Base-by-base conservation (phyloP, 2,888 invertebrate species). In the Orgyia antiqua region DNA sequence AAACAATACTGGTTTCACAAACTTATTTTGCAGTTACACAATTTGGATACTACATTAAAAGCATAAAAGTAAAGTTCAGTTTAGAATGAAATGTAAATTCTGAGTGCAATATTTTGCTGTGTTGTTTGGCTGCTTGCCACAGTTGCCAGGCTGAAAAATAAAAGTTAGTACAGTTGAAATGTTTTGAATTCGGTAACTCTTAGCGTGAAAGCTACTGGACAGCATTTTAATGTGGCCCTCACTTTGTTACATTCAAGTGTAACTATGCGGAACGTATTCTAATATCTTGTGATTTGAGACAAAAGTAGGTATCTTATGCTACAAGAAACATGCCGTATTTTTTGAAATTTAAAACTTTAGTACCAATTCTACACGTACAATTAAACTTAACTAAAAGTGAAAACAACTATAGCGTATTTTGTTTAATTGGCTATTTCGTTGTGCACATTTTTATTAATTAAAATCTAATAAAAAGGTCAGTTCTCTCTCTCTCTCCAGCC, bases 41-140 rank as follows among this genome's bases (percentile, higher is more conserved):
- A 37, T 13, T 33, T 25, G 36, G 39, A 42, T 26, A 42, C 35
- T 28, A 25, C 42, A 45, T 50, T 64, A 56, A 39, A 9, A n/a
- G n/a, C n/a, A 10, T 41, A 29, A 45, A 8, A 32, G 9, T 25
- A 45, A 33, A 45, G 60, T 51, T 42, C 12, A 52, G 35, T 49
- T 40, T 60, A 27, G 40, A 27, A 24, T 40, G 33, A 24, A 29
- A 29, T 32, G 19, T 11, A 13, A 5, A 27, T 40, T 3, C 20
- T 15, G 33, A 27, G 34, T 15, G 39, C 37, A 43, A 42, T 48
- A 15, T 36, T 36, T 41, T 54, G 43, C 52, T 50, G 60, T 41
- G 45, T 52, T 59, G 49, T 54, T 73, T 80, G 83, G 82, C 74
- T 49, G 57, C 40, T 45, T 71, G 79, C 82, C 80, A 83, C 49